Conservation (phyloP, 2,797 vertebrate genomes). For the Phylloscopus collybita region DNA sequence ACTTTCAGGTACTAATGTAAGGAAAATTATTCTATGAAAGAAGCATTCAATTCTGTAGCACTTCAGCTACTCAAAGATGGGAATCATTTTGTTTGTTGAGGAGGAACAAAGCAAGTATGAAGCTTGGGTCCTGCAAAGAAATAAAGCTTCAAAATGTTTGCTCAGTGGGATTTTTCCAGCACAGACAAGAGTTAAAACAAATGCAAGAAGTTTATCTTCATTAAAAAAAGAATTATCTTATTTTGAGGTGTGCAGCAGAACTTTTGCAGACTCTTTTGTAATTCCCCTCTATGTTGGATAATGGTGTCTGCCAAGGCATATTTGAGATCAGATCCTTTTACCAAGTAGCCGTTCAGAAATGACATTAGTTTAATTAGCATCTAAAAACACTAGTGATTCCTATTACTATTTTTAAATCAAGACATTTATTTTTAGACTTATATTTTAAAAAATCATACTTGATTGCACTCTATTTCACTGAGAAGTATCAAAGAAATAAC, state of each 20-base stretch:
- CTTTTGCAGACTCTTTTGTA: background rate
- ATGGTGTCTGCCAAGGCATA: conserved; percentile 39
- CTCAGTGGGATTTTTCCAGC: background rate
- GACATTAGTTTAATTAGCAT: conserved; percentile 24
- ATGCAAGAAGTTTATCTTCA: background rate
- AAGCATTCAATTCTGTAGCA: background rate
- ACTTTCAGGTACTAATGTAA: background rate
- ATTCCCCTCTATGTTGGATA: conserved; percentile 17
- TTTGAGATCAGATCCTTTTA: conserved; percentile 58
- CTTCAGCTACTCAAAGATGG: background rate
- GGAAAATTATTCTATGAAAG: background rate
- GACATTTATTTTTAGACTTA: conserved; percentile 33
- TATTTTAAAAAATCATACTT: background rate
- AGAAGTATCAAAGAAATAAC: background rate
- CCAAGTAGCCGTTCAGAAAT: conserved; percentile 59
- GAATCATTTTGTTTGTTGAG: background rate
- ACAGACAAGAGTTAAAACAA: background rate
- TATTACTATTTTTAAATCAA: conserved; percentile 46
- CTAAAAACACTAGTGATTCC: conserved; percentile 20
- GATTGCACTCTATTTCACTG: background rate
- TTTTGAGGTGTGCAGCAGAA: background rate
- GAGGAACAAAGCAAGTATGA: background rate
- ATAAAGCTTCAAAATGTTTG: background rate
- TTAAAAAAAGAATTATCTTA: background rate
- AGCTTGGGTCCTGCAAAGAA: background rate